A percentile compares a stretch with the other conserved stretches of the same genome.
Conservation (phyloP, 1,140 invertebrate genomes). For the Aricia agestis region DNA sequence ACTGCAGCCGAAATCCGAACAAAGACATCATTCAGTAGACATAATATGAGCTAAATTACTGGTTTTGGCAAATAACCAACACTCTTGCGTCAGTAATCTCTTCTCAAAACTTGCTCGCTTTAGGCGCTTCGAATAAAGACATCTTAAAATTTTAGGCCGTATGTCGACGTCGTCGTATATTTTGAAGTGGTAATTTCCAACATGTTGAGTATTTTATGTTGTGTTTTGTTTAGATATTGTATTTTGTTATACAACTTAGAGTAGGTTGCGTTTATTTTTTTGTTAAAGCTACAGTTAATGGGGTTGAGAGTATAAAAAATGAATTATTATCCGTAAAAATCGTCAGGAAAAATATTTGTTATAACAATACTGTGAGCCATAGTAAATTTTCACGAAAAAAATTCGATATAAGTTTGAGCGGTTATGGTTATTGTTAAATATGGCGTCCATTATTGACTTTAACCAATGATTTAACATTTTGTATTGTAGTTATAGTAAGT, state of each 20-base stretch:
- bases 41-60: conserved; percentile 67
- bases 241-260: not conserved
- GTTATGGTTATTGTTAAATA: no score
- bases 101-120: conserved; percentile 26
- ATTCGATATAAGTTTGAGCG: no score
- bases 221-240: not conserved
- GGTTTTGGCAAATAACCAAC: conserved; percentile 51
- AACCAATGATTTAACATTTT: no score
- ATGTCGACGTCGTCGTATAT: not conserved
- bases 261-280: no score
- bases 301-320: no score
- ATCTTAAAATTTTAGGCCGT: conserved; percentile 33
- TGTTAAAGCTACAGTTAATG: no score
- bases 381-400: no score
- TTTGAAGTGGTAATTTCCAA: not conserved
- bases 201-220: not conserved
- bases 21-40: conserved; percentile 72
- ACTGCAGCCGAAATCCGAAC: conserved; percentile 37
- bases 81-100: conserved; percentile 14
- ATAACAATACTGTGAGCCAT: no score
- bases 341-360: no score
- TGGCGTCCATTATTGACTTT: no score
- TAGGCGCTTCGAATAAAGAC: conserved; percentile 24
- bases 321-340: no score
- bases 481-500: no score